These are phyloP conservation scores for Linnaemya tessellans DNA, from an alignment of 2,888 invertebrate genomes.

Conservation along the genomic window DNA sequence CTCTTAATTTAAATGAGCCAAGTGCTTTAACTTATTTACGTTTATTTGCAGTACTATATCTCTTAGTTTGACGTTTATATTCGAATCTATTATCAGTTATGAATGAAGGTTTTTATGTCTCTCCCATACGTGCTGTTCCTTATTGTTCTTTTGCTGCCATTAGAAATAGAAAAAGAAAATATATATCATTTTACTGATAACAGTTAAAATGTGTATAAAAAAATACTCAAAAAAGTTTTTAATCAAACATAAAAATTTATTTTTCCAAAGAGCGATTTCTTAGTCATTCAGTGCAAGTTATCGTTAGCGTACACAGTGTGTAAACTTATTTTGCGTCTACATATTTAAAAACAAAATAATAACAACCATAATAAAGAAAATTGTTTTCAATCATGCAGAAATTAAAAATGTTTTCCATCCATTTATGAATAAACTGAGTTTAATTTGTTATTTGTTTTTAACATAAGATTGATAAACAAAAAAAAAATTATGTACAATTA, in stretches of 20 bases:
- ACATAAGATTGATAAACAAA: conserved; percentile 38
- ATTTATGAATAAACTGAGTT: conserved; percentile 11
- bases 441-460: background rate
- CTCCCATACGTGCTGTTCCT: background rate
- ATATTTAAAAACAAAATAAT: conserved; percentile 21
- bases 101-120: conserved; percentile 13
- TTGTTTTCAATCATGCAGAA: no score
- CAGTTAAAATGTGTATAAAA: conserved; percentile 33
- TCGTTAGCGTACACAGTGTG: conserved; percentile 50
- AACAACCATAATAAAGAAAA: no score
- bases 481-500: conserved; percentile 10
- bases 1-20: conserved; percentile 17
- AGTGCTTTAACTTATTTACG: conserved; percentile 2
- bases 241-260: conserved; percentile 32
- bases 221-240: conserved; percentile 19
- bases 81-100: conserved; percentile 47
- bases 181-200: conserved; percentile 59
- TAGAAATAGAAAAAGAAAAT: conserved; percentile 5
- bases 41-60: conserved; percentile 12
- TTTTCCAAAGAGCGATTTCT: conserved; percentile 57
- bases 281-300: conserved; percentile 64
- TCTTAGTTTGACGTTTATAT: background rate
- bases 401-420: conserved; percentile 10
- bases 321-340: background rate
- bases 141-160: background rate